Conservation (phyloP, 2,888 invertebrate species). For the Meghimatium bilineatum region DNA sequence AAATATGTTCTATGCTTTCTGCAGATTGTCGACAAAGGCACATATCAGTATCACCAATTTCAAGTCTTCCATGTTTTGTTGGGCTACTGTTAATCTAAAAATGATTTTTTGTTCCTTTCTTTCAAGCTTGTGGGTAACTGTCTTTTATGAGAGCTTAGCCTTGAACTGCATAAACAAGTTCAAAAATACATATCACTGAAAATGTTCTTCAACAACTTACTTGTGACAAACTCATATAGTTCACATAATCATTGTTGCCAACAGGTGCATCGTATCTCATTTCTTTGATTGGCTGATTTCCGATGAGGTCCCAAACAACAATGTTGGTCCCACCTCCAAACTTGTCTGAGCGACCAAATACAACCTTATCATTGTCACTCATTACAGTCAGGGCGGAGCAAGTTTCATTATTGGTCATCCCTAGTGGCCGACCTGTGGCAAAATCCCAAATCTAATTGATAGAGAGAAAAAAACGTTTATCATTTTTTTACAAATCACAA, state of each 20-base stretch:
- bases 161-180: not conserved
- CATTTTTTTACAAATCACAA: not conserved
- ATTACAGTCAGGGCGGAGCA: conserved; percentile 76
- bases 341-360: conserved; percentile 75
- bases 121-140: no score
- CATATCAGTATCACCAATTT: no score
- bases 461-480: not conserved
- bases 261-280: conserved; percentile 74
- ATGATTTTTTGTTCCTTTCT: no score
- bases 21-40: no score
- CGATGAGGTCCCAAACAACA: conserved; percentile 76
- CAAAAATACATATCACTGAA: not conserved
- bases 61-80: no score
- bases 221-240: conserved; percentile 71
- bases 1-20: no score
- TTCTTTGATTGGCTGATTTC: conserved; percentile 75
- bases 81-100: no score
- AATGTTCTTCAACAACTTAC: conserved; percentile 30
- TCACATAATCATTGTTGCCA: conserved; percentile 75
- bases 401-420: conserved; percentile 73
- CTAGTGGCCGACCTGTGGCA: conserved; percentile 72
- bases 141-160: no score
- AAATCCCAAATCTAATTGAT: conserved; percentile 77
- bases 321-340: conserved; percentile 75
- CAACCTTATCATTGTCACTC: conserved; percentile 74